Evolutionary conservation across 2,888 invertebrate species (phyloP), one percentile per base, ranked within the genome.

Genomic region (Megastigmus dorsalis): DNA sequence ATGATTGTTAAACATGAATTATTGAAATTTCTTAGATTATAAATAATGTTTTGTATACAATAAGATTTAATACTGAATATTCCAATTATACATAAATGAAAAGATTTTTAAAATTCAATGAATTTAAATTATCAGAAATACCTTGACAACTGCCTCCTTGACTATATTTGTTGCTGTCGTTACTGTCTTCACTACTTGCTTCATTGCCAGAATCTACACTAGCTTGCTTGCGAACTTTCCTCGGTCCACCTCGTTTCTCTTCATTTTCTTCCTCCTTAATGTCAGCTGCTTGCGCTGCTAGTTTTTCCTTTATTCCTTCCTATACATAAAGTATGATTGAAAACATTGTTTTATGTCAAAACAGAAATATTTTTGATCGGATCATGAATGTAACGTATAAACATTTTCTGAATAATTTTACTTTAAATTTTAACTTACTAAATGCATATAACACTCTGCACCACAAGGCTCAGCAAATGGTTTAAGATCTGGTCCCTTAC

Each of bases 181-280:
- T 97, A 87, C 97, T 97, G 84, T 97, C 97, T 86, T 97, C 97
- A 0, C 96, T 97, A 81, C 96, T 96, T 4, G 96, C 97, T 89
- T 97, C 97, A 88, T 97, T 97, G 78, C 96, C 95, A 43, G 96
- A 96, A 90, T 96, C 96, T 10, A 93, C 92, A 38, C 94, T 91
- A 80, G 90, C 92, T 86, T 89, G 92, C 87, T 92, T 92, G 30
- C 90, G 89, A 45, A 91, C 89, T 85, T 91, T 91, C 62, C 91
- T 87, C 0, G 91, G 90, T 69, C 88, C 88, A 30, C 86, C 86
- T 81, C 85, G 89, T 83, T 83, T 88, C 60, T 87, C 88, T 38
- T 87, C 88, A 62, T 82, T 90, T 86, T 89, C 89, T 72, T 89
- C 92, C 15, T 91, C 92, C 79, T 91, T 89, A 79, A 89, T 84